phyloP scores from a whole-genome alignment of 2,888 invertebrate genomes.

The Pollenia amentaria region DNA sequence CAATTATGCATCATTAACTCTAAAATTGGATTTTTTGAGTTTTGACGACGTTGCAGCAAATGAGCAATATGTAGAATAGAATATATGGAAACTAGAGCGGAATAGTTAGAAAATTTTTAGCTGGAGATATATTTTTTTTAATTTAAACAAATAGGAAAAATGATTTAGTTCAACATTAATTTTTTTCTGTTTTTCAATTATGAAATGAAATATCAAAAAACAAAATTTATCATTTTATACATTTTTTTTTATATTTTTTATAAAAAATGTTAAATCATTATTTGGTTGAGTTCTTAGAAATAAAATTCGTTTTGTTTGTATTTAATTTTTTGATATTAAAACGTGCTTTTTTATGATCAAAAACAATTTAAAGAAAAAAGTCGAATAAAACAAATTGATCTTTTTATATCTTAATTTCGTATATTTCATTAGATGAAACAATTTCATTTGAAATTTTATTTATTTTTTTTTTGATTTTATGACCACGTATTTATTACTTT shows the following conservation, averaged over 20 bases:
- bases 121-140: too few species aligned
- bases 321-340: constrained; percentile 46
- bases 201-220: constrained; percentile 41
- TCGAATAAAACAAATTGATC: constrained; percentile 42
- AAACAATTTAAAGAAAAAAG: constrained; percentile 25
- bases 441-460: constrained; percentile 39
- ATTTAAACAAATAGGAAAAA: background rate
- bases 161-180: constrained; percentile 20
- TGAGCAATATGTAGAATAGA: too few species aligned
- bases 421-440: constrained; percentile 28
- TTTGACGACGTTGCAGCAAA: too few species aligned
- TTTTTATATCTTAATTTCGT: background rate
- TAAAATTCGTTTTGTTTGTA: constrained; percentile 36
- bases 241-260: constrained; percentile 31
- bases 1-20: too few species aligned
- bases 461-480: background rate
- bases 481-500: background rate
- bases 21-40: too few species aligned
- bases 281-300: constrained; percentile 34
- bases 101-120: background rate
- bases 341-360: constrained; percentile 67
- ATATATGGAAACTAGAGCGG: too few species aligned
- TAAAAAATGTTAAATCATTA: constrained; percentile 57
- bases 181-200: background rate
- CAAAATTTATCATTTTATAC: constrained; percentile 54